Evolutionary conservation across 1,140 invertebrate species (phyloP), one percentile per base, ranked within the genome.

Genomic region (Pachyrhynchus sulphureomaculatus): DNA sequence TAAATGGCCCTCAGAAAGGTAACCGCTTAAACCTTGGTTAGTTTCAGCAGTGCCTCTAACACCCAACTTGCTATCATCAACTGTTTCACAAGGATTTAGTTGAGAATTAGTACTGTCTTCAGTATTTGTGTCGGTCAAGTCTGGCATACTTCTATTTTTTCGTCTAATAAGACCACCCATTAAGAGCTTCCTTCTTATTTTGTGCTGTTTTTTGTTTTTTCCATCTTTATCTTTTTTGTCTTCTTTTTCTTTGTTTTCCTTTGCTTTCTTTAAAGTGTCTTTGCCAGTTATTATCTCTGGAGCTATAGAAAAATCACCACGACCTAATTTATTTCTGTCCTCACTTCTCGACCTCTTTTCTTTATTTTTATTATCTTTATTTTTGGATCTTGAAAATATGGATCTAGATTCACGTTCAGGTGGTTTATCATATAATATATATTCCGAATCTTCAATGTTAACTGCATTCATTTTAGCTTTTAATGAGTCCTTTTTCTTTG

Each of bases 111-210:
- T 66, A 51, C 44, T 74, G 39, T 64, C 80, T 75, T 42, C 81
- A 13, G 76, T 77, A 59, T 88, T 85, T 1, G 82, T 83, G 73
- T 93, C 91, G 1, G 92, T 86, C 13, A 95, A 78, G 81, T 95
- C 93, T 0, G 93, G 93, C 89, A 95, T 91, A 56, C 91, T 93
- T 61, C 91, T 80, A 74, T 95, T 95, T 76, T 95, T 95, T 24
- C 92, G 80, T 64, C 88, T 83, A 26, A 95, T 93, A 48, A 95
- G 79, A 1, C 91, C 92, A 20, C 92, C 92, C 91, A 95, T 93
- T 1, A 95, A 70, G 0, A 95, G 70, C 76, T 94, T 95, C 72
- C 92, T 81, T 21, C 92, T 78, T 36, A 95, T 92, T 78, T 93
- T 93, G 72, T 95, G 92, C 72, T 95, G 92, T 67, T 95, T 95